These are phyloP conservation scores for Sandelia bainsii DNA, from an alignment of 2,797 vertebrate genomes.

Conservation along the genomic window DNA sequence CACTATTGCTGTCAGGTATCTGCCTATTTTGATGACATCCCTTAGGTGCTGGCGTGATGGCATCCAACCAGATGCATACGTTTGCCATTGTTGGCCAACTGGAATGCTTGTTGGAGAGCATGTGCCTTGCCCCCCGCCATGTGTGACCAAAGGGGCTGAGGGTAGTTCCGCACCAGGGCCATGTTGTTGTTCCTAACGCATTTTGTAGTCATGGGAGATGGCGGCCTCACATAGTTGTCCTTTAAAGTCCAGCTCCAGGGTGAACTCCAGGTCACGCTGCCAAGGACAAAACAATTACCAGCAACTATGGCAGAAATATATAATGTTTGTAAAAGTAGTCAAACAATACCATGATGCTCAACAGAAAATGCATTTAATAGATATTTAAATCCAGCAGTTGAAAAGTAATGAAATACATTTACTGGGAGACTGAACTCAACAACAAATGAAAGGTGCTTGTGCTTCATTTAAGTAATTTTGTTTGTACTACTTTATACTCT, in stretches of 20 bases:
- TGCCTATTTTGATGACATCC: slow-evolving; percentile 70
- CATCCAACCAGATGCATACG: slow-evolving; percentile 51
- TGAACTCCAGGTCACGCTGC: slow-evolving; percentile 98
- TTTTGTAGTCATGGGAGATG: slow-evolving; percentile 98
- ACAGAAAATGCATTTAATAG: not conserved
- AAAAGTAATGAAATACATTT: no score
- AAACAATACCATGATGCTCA: not conserved
- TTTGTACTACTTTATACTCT: no score
- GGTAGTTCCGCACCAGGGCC: slow-evolving; percentile 35
- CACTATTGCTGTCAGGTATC: slow-evolving; percentile 77
- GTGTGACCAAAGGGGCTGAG: slow-evolving; percentile 48
- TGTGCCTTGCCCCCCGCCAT: slow-evolving; percentile 24
- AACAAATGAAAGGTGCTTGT: not conserved
- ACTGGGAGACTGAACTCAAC: no score
- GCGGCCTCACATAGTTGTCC: slow-evolving; percentile 98
- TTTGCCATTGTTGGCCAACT: slow-evolving; percentile 29
- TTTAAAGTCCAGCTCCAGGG: slow-evolving; percentile 97
- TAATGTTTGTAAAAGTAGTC: not conserved
- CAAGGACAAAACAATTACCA: slow-evolving; percentile 24
- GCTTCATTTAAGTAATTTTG: not conserved
- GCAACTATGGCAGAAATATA: not conserved
- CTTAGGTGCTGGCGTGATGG: slow-evolving; percentile 51
- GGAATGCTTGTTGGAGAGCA: slow-evolving; percentile 45
- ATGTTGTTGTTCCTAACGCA: slow-evolving; percentile 86
- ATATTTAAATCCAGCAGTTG: not conserved